phyloP scores from a whole-genome alignment of 2,797 vertebrate genomes.

The Tarsius wallacei region DNA sequence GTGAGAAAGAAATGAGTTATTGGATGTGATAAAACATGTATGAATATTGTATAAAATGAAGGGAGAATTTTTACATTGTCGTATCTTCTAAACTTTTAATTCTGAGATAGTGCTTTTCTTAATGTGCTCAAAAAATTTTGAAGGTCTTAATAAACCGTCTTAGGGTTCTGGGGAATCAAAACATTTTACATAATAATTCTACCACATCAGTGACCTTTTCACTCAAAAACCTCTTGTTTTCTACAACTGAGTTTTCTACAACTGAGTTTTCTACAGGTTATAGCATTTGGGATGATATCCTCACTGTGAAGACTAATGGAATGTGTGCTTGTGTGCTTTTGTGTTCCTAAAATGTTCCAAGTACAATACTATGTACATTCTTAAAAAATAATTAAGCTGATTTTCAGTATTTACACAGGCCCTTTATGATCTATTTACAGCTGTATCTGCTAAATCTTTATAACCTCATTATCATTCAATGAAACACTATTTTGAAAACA shows the following conservation, averaged over 20 bases:
- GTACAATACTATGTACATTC: background rate
- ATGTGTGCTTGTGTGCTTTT: background rate
- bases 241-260: rapidly evolving
- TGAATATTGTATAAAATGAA: background rate
- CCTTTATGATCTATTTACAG: background rate
- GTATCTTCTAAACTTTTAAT: background rate
- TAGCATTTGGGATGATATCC: rapidly evolving
- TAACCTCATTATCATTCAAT: background rate
- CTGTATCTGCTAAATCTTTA: background rate
- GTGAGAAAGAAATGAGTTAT: background rate
- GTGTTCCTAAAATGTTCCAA: too few relatives aligned
- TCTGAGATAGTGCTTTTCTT: background rate
- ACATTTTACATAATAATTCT: background rate
- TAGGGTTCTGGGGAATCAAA: background rate
- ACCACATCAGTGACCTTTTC: background rate
- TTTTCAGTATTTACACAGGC: background rate
- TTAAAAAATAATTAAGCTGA: background rate
- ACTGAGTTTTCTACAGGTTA: background rate
- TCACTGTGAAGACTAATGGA: rapidly evolving
- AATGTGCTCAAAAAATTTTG: too few relatives aligned
- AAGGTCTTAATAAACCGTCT: background rate
- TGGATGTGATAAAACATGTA: background rate
- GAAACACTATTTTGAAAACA: background rate
- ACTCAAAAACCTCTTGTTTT: background rate
- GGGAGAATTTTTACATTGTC: too few relatives aligned